Conservation (phyloP, 2,113 vertebrate genomes). For the Rattus norvegicus region DNA sequence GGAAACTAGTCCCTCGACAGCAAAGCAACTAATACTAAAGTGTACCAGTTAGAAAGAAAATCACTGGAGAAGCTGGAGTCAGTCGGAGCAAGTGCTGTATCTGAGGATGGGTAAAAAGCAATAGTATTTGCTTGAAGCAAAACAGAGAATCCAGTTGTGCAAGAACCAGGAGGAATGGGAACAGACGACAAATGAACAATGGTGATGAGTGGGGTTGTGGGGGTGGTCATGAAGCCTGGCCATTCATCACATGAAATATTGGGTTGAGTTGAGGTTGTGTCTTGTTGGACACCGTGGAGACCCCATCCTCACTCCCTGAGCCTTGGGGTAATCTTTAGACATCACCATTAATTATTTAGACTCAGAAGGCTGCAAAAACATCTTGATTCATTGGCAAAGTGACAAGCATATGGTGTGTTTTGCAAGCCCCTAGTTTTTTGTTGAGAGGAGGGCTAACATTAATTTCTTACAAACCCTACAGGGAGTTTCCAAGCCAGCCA, state of each 20-base stretch:
- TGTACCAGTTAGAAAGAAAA: background rate
- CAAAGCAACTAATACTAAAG: background rate
- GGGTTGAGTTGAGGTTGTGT: slow-evolving; percentile 76
- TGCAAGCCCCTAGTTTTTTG: slow-evolving; percentile 88
- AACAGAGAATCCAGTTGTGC: slow-evolving; percentile 39
- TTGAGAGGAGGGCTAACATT: slow-evolving; percentile 86
- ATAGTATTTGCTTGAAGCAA: slow-evolving; percentile 33
- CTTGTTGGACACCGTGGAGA: slow-evolving; percentile 74
- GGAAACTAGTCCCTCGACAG: slow-evolving; percentile 54
- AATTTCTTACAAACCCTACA: slow-evolving; percentile 86
- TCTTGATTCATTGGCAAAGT: slow-evolving; percentile 92
- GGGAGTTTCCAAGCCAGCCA: slow-evolving; percentile 85
- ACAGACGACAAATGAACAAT: background rate
- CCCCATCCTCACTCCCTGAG: slow-evolving; percentile 84
- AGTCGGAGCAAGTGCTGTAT: background rate
- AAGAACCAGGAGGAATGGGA: slow-evolving; percentile 32
- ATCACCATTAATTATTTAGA: slow-evolving; percentile 91
- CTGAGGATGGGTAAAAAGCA: background rate
- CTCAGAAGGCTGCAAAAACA: slow-evolving; percentile 88
- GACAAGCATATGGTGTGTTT: slow-evolving; percentile 91
- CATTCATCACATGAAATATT: slow-evolving; percentile 81
- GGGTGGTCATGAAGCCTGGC: slow-evolving; percentile 45
- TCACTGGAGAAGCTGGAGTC: slow-evolving; percentile 26
- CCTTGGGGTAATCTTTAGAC: slow-evolving; percentile 89
- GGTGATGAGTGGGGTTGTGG: slow-evolving; percentile 22